Conservation (phyloP, 1,140 invertebrate genomes). For the Drosophila nebulosa region DNA sequence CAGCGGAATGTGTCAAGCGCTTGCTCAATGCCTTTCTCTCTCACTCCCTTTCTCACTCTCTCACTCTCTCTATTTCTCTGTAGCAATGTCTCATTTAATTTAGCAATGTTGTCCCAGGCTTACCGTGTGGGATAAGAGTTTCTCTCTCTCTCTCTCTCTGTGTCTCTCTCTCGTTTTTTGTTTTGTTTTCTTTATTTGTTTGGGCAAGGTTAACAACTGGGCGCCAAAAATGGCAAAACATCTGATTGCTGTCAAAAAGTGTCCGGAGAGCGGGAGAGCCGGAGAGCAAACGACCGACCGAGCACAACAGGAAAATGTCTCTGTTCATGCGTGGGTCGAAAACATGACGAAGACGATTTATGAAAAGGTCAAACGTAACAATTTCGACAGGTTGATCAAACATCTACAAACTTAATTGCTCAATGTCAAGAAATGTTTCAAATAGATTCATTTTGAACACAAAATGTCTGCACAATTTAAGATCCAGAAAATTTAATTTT, state of each 20-base stretch:
- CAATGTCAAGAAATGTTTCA: not conserved
- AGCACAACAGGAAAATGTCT: slow-evolving; percentile 10
- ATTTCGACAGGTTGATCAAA: not conserved
- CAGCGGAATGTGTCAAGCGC: slow-evolving; percentile 26
- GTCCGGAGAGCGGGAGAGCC: slow-evolving; percentile 26
- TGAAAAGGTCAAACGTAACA: not conserved
- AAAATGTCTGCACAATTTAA: too few species aligned
- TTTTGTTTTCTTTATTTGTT: slow-evolving; percentile 69
- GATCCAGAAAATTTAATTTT: too few species aligned
- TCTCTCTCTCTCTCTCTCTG: slow-evolving; percentile 12
- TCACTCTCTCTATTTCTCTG: not conserved
- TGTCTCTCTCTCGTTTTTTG: slow-evolving; percentile 49
- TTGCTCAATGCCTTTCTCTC: not conserved
- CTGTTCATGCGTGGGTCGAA: slow-evolving; percentile 57
- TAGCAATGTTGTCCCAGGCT: slow-evolving; percentile 33
- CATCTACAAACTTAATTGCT: not conserved
- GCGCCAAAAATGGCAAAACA: slow-evolving; percentile 69
- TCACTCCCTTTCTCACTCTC: not conserved
- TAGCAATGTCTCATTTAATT: not conserved
- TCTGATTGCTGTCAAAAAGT: slow-evolving; percentile 71
- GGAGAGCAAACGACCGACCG: too few species aligned
- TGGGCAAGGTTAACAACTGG: slow-evolving; percentile 72
- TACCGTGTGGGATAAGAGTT: slow-evolving; percentile 13
- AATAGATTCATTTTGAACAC: too few species aligned
- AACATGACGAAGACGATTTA: not conserved